Evolutionary conservation across 1,140 invertebrate species (phyloP), one percentile per base, ranked within the genome.

Genomic region (Drosophila micromelanica): DNA sequence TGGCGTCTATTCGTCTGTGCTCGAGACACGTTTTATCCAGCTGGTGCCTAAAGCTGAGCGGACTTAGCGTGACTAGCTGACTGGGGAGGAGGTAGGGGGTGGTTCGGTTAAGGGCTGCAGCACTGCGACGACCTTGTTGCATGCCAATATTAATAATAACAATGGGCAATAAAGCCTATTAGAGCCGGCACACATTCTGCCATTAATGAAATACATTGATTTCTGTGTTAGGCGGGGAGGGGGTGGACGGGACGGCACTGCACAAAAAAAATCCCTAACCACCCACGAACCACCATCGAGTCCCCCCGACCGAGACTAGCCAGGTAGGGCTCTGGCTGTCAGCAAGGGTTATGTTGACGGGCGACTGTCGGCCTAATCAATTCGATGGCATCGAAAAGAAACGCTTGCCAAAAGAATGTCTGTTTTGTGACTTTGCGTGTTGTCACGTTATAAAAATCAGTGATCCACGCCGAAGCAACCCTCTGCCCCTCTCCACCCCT

Each of bases 371-470:
- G 59, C 60, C 60, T 55, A 78, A 73, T 73, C 78, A 81, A 78
- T 81, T 49, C 63, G 59, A 42, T 60, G 76, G 73, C 60, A 78
- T 76, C 67, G 48, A 59, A 46, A 43, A 46, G 62, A 69, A 45
- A 61, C 54, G 62, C 68, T 71, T 70, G 71, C 71, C 70, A 62
- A 55, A 67, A 63, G 62, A 74, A 40, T 73, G 46, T 64, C 55
- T 62, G 54, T 32, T 30, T 37, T 69, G 54, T 63, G 78, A 67
- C 78, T 60, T 77, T 80, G 90, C 90, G 86, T 91, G 90, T 91
- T 91, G 90, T 91, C 90, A 91, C 86, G 90, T 91, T 91, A 91
- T 91, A 91, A 90, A 90, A 91, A 89, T 73, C 72, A 82, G 62
- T 78, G 84, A 87, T 87, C 82, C 81, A 80, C 67, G 56, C 61